Percentiles rank a stretch among this genome's conserved stretches.
phyloP scores from a whole-genome alignment of 2,797 vertebrate genomes.

The Falco columbarius region DNA sequence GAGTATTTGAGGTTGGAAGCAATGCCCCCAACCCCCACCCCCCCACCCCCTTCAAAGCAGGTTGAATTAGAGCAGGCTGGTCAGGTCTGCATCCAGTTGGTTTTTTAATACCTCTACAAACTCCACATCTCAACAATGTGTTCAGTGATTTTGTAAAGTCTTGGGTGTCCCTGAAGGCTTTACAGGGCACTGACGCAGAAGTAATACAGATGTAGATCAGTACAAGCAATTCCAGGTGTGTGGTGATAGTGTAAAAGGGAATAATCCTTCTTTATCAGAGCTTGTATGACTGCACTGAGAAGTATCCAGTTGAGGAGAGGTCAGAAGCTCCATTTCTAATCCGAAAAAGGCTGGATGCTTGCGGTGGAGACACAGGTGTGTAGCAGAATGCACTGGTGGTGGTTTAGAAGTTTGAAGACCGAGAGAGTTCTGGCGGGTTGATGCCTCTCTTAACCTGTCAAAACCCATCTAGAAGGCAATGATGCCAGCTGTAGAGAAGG shows the following conservation, averaged over 20 bases:
- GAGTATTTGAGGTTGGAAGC: background rate
- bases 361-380: background rate
- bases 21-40: background rate
- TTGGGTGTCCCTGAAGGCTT: background rate
- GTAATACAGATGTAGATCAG: background rate
- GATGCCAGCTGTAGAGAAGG: background rate
- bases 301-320: background rate
- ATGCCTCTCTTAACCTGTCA: constrained; percentile 4
- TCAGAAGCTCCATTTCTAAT: background rate
- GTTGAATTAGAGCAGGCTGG: background rate
- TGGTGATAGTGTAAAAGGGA: background rate
- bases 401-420: background rate
- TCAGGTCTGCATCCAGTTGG: background rate
- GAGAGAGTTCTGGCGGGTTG: background rate
- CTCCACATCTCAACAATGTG: background rate
- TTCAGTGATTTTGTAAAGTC: background rate
- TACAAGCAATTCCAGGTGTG: background rate
- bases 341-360: background rate
- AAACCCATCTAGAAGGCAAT: background rate
- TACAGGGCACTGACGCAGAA: background rate
- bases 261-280: background rate
- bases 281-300: background rate
- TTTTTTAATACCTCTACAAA: background rate
- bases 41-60: background rate
- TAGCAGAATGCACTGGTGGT: background rate